phyloP scores from a whole-genome alignment of 2,797 vertebrate genomes.

The Petrocephalus schoutedeni region DNA sequence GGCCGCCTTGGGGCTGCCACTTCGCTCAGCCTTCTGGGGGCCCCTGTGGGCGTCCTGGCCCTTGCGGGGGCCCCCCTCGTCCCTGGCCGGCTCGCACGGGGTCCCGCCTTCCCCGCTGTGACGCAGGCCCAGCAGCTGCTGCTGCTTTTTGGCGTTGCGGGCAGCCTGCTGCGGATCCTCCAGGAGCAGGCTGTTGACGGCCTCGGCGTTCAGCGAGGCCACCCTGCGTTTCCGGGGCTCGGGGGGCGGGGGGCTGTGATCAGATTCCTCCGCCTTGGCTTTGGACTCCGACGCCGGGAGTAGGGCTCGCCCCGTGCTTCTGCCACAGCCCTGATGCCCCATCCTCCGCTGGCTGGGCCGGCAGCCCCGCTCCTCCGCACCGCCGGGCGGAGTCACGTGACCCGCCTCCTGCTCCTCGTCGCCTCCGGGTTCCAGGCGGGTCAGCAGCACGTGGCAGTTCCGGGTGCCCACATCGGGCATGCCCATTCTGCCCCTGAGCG shows the following conservation, averaged over 20 bases:
- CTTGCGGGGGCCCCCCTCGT: constrained; percentile 50
- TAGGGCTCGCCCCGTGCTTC: constrained; percentile 41
- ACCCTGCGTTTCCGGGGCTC: constrained; percentile 84
- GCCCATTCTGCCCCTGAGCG: constrained; percentile 70
- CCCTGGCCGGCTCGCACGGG: constrained; percentile 39
- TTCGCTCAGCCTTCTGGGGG: constrained; percentile 30
- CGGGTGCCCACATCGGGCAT: constrained; percentile 70
- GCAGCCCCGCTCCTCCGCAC: constrained; percentile 30
- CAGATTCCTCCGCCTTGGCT: constrained; percentile 45
- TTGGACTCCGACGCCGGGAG: constrained; percentile 57
- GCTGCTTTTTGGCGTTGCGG: constrained; percentile 50
- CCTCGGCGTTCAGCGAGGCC: constrained; percentile 92
- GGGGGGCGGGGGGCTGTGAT: constrained; percentile 43
- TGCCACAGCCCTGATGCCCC: constrained; percentile 52
- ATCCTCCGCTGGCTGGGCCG: constrained; percentile 46
- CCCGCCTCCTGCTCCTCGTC: constrained; percentile 28
- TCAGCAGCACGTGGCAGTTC: constrained; percentile 84
- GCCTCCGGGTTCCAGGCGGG: constrained; percentile 78
- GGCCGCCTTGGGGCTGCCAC: constrained; percentile 48
- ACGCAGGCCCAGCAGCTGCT: constrained; percentile 44
- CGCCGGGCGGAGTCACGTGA: constrained; percentile 5
- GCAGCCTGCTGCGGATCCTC: constrained; percentile 58
- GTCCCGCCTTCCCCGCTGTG: constrained; percentile 37
- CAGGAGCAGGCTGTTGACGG: constrained; percentile 88
- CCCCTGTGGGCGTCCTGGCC: constrained; percentile 41